Evolutionary conservation across 2,113 vertebrate genomes (phyloP).

Genomic region (Eptesicus fuscus): DNA sequence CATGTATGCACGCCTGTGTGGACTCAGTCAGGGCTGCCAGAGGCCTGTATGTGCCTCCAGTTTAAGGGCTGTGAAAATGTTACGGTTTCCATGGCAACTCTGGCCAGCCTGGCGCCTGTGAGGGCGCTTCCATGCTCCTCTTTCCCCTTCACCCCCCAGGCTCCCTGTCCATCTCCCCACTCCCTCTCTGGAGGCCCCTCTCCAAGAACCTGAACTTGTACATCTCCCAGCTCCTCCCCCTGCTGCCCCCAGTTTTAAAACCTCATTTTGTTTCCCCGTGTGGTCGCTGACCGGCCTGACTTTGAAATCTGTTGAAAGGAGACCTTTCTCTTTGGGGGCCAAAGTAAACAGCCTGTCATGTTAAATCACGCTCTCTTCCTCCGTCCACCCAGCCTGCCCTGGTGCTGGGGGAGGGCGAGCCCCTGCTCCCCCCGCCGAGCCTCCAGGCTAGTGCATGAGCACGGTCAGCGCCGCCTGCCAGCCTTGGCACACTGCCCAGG

Average conservation of each 20-base stretch:
- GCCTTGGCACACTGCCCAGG: background rate
- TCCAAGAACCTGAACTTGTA: background rate
- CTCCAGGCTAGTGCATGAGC: background rate
- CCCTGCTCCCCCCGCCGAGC: background rate
- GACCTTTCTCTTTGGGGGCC: constrained; percentile 77
- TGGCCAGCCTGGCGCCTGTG: constrained; percentile 9
- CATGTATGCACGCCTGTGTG: background rate
- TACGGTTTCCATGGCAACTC: background rate
- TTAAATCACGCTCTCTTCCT: constrained; percentile 79
- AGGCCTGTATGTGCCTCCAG: background rate
- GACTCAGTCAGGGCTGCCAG: background rate
- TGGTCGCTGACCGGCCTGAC: constrained; percentile 68
- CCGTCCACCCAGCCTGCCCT: background rate
- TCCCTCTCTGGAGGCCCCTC: background rate
- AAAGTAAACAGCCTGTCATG: constrained; percentile 88
- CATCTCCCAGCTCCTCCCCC: background rate
- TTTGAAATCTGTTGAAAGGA: constrained; percentile 84
- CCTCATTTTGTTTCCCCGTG: constrained; percentile 68
- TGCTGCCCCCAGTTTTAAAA: background rate
- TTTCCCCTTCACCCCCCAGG: background rate
- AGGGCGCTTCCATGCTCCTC: background rate
- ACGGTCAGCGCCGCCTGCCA: background rate
- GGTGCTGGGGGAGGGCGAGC: background rate
- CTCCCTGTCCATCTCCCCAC: background rate
- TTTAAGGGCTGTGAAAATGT: constrained; percentile 44